These are phyloP conservation scores for Addax nasomaculatus DNA, from an alignment of 2,113 vertebrate genomes.

Conservation along the genomic window DNA sequence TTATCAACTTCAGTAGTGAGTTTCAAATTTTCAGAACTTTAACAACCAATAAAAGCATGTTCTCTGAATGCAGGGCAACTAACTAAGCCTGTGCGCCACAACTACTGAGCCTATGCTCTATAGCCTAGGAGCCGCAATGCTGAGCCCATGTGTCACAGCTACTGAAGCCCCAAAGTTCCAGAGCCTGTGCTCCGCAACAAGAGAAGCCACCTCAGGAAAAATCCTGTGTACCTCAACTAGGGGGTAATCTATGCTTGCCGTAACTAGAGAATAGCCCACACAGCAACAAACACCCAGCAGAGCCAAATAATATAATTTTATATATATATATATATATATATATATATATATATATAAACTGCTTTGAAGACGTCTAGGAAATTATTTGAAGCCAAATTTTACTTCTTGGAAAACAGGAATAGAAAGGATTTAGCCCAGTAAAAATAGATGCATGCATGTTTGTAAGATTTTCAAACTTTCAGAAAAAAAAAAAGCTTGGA, in stretches of 20 bases:
- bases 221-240: not conserved
- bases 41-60: not conserved
- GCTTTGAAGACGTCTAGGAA: not conserved
- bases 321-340: not conserved
- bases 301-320: not conserved
- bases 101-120: not conserved
- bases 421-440: not conserved
- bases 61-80: not conserved
- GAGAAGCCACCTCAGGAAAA: not conserved
- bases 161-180: not conserved
- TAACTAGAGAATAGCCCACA: not conserved
- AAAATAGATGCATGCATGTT: not conserved
- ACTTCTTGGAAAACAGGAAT: not conserved
- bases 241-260: not conserved
- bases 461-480: not conserved
- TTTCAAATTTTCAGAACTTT: not conserved
- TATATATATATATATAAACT: not conserved
- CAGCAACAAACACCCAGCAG: not conserved
- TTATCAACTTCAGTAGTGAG: not conserved
- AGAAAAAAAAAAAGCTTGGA: not conserved
- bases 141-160: not conserved
- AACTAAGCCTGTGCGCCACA: not conserved
- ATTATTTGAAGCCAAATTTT: not conserved
- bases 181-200: not conserved
- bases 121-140: not conserved